Evolutionary conservation across 2,797 vertebrate genomes (phyloP), one percentile per base, ranked within the genome.

Genomic region (Manis pentadactyla): DNA sequence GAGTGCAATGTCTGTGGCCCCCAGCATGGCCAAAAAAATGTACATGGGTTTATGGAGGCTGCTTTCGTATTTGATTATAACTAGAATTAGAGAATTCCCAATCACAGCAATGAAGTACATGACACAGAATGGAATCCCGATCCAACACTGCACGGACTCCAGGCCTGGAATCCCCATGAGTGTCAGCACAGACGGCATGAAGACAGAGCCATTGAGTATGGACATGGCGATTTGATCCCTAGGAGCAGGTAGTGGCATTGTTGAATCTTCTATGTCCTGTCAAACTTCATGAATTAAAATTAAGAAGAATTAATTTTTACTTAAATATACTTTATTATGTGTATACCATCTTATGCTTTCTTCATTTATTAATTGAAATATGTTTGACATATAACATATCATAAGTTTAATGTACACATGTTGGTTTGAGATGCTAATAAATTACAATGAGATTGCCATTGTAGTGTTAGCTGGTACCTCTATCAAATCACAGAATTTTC

Each of bases 1-100:
- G 49, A 97, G 98, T 37, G 98, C n/a, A 27, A 98, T 94, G 59
- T 98, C 98, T 59, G 98, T 98, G 37, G 97, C 64, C 29, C 77
- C 92, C 31, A 97, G 46, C 82, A 95, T 91, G 31, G 84, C 78
- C 2, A 96, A 66, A 34, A 97, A 94, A 4, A 95, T 68, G 42
- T 93, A 95, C 86, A 95, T 96, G 55, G 97, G 94, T 7, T 77
- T 73, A 39, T 96, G 94, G 8, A 97, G 94, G 25, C 55, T 89
- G 10, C 25, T 53, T 73, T 97, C 94, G 39, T 7, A 98, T 90
- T 68, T 83, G 73, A 82, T 85, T 83, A 95, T 57, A 57, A 69
- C n/a, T 27, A 95, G 37, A 21, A 95, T 71, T 1, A 92, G 1
- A 34, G 64, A 89, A 69, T 94, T 94, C 53, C 83, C 95, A 42